These are phyloP conservation scores for Parascotia fuliginaria DNA, from an alignment of 2,888 invertebrate genomes.

Conservation along the genomic window DNA sequence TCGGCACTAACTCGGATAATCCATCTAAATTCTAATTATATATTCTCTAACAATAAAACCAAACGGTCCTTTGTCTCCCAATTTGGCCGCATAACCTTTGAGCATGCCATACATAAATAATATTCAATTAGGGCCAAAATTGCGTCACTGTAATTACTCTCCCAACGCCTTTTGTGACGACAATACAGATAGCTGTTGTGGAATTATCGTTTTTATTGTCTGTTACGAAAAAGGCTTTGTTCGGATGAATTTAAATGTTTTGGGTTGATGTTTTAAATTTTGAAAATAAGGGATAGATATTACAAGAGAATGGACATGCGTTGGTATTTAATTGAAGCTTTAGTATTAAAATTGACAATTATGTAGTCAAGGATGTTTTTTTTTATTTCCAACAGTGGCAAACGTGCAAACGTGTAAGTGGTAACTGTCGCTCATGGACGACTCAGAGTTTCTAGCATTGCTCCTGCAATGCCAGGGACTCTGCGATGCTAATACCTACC, in stretches of 20 bases:
- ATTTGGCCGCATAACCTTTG: slow-evolving; percentile 9
- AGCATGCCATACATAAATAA: slow-evolving; percentile 36
- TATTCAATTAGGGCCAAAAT: slow-evolving; percentile 43
- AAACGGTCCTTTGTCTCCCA: slow-evolving; percentile 9
- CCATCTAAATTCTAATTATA: background rate
- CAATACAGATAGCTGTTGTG: slow-evolving; percentile 21
- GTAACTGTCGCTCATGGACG: too few relatives aligned
- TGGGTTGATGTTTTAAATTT: background rate
- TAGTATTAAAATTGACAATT: too few relatives aligned
- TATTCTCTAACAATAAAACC: slow-evolving; percentile 9
- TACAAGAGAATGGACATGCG: background rate
- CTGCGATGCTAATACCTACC: too few relatives aligned
- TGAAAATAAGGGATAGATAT: background rate
- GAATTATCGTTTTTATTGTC: slow-evolving; percentile 34
- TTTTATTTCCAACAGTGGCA: too few relatives aligned
- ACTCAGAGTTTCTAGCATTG: too few relatives aligned
- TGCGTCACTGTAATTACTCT: slow-evolving; percentile 36
- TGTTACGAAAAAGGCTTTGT: background rate
- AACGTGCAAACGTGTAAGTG: too few relatives aligned
- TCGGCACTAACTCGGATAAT: background rate
- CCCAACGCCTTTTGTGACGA: slow-evolving; percentile 19
- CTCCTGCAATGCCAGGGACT: too few relatives aligned
- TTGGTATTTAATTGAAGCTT: background rate
- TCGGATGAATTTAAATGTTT: background rate
- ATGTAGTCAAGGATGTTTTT: too few relatives aligned